Evolutionary conservation across 64 coral and sea anemone genomes (phyloP).

Genomic region (Cladopsammia gracilis): DNA sequence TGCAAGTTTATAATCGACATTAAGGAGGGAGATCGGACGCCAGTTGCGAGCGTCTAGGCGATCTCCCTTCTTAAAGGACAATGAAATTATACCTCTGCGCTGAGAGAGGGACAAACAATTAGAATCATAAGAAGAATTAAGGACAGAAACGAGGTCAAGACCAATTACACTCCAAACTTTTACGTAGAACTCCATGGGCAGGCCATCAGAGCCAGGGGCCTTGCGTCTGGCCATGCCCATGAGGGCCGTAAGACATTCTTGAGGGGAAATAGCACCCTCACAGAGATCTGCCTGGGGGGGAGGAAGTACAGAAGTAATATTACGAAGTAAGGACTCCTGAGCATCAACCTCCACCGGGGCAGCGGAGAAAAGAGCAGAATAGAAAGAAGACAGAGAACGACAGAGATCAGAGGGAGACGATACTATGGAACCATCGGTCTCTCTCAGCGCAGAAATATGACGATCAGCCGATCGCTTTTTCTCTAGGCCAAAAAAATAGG

Average conservation of each 20-base stretch:
- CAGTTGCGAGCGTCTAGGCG: not conserved
- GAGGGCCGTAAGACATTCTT: not conserved
- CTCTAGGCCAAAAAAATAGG: conserved; percentile 40
- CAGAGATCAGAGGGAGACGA: not conserved
- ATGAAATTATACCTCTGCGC: not conserved
- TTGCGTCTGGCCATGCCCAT: not conserved
- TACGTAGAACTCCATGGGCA: conserved; percentile 25
- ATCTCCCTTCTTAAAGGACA: conserved; percentile 23
- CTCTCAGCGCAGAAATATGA: not conserved
- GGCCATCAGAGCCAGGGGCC: too few relatives aligned
- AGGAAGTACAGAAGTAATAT: not conserved
- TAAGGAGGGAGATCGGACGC: conserved; percentile 42
- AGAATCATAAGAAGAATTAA: not conserved
- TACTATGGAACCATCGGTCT: not conserved
- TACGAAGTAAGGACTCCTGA: not conserved
- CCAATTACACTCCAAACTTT: not conserved
- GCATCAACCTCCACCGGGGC: not conserved
- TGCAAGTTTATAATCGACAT: conserved; percentile 23
- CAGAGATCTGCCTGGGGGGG: not conserved
- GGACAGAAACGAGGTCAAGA: not conserved
- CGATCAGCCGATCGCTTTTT: not conserved
- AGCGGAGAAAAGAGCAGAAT: not conserved
- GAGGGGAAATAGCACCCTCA: not conserved
- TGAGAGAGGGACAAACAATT: not conserved
- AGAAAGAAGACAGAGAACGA: not conserved